Base-by-base conservation (phyloP, 1,140 invertebrate species). In the Drosophila biarmipes region DNA sequence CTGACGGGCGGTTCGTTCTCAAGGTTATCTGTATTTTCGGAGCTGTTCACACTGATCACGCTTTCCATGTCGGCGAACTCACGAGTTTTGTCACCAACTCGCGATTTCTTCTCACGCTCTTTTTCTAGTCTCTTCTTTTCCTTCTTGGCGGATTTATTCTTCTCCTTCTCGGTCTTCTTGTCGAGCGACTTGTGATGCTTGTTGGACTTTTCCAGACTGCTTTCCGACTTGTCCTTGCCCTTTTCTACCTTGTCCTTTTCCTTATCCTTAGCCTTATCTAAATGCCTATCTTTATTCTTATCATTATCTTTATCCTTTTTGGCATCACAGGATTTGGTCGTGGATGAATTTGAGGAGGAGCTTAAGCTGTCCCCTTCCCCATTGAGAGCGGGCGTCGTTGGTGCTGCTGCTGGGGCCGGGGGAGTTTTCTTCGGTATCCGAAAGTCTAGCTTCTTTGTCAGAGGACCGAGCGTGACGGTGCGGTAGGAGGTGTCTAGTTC, bases 401-500 rank as follows among this genome's bases (percentile, higher is more conserved):
- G 29, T 1, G 10, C n/a, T 10, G 24, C 51, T 27, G 37, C 14
- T 31, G 42, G 24, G 10, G 38, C 6, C 11, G 45, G 24, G 7
- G 6, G 17, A 2, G 48, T 24, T 34, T 78, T 86, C 6, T 86
- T 86, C 0, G 82, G 82, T 51, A 87, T 87, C 1, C 77, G 77
- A 12, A 82, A 87, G 10, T 57, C 57, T 5, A 78, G 58, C 40
- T 81, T 86, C 24, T 78, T 81, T 0, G 38, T 49, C n/a, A 49
- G 35, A 6, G 49, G 31, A 1, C 31, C 24, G 0, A 29, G 12
- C 12, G 51, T 34, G 15, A 21, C 35, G 56, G 40, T 72, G 4
- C 82, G 53, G 63, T 82, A 89, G 5, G 76, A 82, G 6, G 79
- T 87, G 11, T 87, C 84, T 11, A 86, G 48, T 19, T 46, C 35